These are phyloP conservation scores for Upupa epops DNA, from an alignment of 2,113 vertebrate genomes.

Conservation along the genomic window DNA sequence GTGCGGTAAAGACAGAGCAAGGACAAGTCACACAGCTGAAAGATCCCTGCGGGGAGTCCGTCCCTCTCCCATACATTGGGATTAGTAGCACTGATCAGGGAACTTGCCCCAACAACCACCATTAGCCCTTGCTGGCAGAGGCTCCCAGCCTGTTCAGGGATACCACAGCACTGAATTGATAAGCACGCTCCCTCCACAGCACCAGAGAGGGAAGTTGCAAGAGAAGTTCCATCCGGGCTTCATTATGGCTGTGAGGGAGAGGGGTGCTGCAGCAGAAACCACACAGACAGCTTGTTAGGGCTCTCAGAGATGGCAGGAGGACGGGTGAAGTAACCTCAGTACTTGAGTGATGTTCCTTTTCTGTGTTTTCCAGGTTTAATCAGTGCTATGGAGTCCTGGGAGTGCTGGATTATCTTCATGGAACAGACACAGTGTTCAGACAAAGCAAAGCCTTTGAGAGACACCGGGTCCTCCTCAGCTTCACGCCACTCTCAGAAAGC, in stretches of 20 bases:
- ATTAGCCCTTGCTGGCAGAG: not conserved
- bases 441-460: constrained; percentile 85
- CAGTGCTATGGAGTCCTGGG: constrained; percentile 92
- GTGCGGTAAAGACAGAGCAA: not conserved
- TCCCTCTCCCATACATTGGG: not conserved
- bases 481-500: constrained; percentile 85
- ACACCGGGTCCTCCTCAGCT: constrained; percentile 80
- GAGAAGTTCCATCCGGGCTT: not conserved
- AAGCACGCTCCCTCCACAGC: accelerated
- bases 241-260: accelerated
- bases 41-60: not conserved
- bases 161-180: not conserved
- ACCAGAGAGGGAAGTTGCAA: not conserved
- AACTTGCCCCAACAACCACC: not conserved
- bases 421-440: constrained; percentile 84
- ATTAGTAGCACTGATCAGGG: not conserved
- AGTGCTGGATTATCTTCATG: constrained; percentile 88
- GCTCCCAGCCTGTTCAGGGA: not conserved
- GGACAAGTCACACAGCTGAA: not conserved
- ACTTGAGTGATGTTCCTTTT: not conserved
- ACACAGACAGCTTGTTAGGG: accelerated
- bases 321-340: not conserved
- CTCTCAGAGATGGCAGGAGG: not conserved
- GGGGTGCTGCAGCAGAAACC: not conserved
- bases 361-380: constrained; percentile 82